Percentiles rank a stretch among this genome's conserved stretches.
Conservation (phyloP, 1,140 invertebrate genomes). For the Drosophila bocki region DNA sequence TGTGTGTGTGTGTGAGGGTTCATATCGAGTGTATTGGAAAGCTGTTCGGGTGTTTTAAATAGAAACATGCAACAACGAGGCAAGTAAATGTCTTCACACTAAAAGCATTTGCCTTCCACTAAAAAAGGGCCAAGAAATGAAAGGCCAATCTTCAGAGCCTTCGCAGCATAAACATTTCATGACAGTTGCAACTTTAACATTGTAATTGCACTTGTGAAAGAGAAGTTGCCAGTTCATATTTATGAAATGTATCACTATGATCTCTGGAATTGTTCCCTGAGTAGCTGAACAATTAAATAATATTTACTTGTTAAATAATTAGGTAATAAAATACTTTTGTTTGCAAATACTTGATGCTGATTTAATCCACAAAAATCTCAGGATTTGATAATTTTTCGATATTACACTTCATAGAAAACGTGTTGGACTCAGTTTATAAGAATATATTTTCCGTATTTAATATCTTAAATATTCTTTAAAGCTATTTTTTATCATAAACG, state of each 20-base stretch:
- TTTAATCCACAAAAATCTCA: too few species aligned
- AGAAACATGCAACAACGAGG: constrained; percentile 63
- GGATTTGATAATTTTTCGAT: too few species aligned
- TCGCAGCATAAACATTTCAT: constrained; percentile 30
- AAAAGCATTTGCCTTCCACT: constrained; percentile 64
- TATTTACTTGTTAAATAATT: neutral
- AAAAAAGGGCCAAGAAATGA: constrained; percentile 13
- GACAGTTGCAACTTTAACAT: constrained; percentile 35
- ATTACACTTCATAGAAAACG: too few species aligned
- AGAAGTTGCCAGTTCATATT: constrained; percentile 1
- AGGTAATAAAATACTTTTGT: neutral
- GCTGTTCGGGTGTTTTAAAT: constrained; percentile 63
- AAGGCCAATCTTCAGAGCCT: constrained; percentile 10
- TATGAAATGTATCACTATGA: neutral
- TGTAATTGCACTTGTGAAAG: constrained; percentile 20
- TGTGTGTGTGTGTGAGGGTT: constrained; percentile 15
- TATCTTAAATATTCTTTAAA: too few species aligned
- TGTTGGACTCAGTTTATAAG: too few species aligned
- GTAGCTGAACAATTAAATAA: too few species aligned
- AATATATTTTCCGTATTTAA: too few species aligned
- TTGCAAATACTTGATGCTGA: neutral
- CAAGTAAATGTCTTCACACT: constrained; percentile 69
- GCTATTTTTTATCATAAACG: too few species aligned
- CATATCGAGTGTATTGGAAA: constrained; percentile 63
- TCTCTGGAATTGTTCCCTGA: too few species aligned